phyloP scores from a whole-genome alignment of 2,113 vertebrate genomes.

The Entosphenus tridentatus region DNA sequence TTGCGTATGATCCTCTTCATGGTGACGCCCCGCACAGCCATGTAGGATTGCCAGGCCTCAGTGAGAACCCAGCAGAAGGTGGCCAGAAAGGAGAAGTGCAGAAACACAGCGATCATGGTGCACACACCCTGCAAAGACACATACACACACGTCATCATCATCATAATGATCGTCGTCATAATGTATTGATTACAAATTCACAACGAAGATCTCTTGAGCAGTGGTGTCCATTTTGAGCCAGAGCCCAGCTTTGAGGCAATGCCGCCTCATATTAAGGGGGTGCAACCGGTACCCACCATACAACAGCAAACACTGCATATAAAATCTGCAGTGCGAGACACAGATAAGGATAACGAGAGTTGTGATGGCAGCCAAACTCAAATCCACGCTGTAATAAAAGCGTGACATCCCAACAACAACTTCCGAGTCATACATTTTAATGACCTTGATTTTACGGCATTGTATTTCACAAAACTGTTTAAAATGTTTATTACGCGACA shows the following conservation, averaged over 20 bases:
- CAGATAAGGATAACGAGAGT: too few species aligned
- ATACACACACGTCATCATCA: constrained; percentile 12
- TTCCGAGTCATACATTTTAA: too few species aligned
- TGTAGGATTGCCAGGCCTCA: constrained; percentile 98
- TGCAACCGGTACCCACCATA: too few species aligned
- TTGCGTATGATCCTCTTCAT: constrained; percentile 92
- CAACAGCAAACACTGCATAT: too few species aligned
- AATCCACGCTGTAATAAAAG: too few species aligned
- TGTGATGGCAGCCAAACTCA: too few species aligned
- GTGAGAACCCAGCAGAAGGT: constrained; percentile 99
- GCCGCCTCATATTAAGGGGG: too few species aligned
- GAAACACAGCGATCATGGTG: constrained; percentile 83
- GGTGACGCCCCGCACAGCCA: constrained; percentile 97
- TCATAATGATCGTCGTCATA: background rate
- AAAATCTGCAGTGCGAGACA: too few species aligned
- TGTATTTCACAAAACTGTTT: too few species aligned
- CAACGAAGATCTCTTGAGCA: constrained; percentile 14
- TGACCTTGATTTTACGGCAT: too few species aligned
- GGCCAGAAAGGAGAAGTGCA: constrained; percentile 98
- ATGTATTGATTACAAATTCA: constrained; percentile 7
- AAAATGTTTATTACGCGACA: too few species aligned
- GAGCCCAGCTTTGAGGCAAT: constrained; percentile 3
- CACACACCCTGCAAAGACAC: constrained; percentile 52
- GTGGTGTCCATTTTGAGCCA: constrained; percentile 16
- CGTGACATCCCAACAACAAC: too few species aligned